Evolutionary conservation across 1,140 invertebrate genomes (phyloP), one percentile per base, ranked within the genome.

Genomic region (Pentalonia nigronervosa): DNA sequence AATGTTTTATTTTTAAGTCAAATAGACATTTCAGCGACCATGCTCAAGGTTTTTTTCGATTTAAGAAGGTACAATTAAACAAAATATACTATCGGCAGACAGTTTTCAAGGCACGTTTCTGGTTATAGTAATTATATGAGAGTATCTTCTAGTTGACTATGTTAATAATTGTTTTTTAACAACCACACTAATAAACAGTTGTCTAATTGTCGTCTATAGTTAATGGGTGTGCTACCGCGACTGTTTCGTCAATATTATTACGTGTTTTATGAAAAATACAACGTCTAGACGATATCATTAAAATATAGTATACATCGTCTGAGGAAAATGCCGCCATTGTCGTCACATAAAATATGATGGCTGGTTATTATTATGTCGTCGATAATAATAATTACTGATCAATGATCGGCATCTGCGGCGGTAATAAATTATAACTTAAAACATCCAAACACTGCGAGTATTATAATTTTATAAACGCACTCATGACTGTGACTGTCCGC

Each of bases 141-240:
- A 76, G 60, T 76, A 76, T 76, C 30, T 76, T 67, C 14, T 34
- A n/a, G 14, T 76, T 30, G 60, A n/a, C 60, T 17, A 76, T 76
- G 60, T n/a, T 76, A 76, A 76, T 76, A 76, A 76, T 76, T 34
- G 60, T 76, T 76, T 76, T 76, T 76, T 76, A 76, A 76, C 60
- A 76, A 76, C 30, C 60, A 76, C 60, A 76, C n/a, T 76, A 76
- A n/a, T 76, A 76, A 76, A n/a, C 60, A 76, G n/a, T 76, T 76
- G 60, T 76, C 60, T 76, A 76, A 76, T 76, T 76, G 60, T 34
- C 60, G 60, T 76, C 30, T 34, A 76, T 17, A 76, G 60, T 76
- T 76, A 76, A 76, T 76, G 60, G 60, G 60, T 34, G 30, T 34
- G 17, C 30, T 76, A 76, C 50, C 50, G 23, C 21, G 20, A 53